phyloP scores from a whole-genome alignment of 2,797 vertebrate genomes.

The Calcarius lapponicus region DNA sequence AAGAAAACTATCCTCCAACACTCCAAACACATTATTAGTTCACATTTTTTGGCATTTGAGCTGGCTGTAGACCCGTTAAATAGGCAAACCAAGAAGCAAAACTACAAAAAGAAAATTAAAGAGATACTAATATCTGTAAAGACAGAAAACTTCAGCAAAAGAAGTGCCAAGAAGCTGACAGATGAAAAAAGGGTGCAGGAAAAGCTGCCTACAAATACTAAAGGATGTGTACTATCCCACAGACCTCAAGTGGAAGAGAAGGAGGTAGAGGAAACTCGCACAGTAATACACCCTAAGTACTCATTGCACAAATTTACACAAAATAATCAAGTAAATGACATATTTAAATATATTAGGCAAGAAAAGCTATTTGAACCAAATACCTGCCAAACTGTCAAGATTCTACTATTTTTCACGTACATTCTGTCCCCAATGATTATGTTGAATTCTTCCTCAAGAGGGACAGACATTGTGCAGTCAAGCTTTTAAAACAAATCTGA shows the following conservation, averaged over 20 bases:
- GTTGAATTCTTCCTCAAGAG: neutral
- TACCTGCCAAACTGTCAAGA: neutral
- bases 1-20: neutral
- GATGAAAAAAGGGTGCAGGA: slow-evolving; percentile 24
- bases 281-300: neutral
- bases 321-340: neutral
- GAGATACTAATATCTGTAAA: neutral
- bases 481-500: neutral
- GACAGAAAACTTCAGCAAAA: slow-evolving; percentile 22
- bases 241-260: neutral
- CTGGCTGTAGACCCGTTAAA: neutral
- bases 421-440: neutral
- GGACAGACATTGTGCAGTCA: neutral
- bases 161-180: slow-evolving; percentile 9
- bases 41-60: neutral
- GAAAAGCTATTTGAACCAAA: slow-evolving; percentile 26
- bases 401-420: neutral
- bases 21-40: neutral
- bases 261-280: neutral
- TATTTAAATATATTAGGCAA: neutral
- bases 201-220: neutral
- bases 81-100: neutral
- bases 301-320: neutral
- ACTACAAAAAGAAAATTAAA: neutral
- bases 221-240: neutral